Percentiles rank a stretch among this genome's conserved stretches.
phyloP scores from a whole-genome alignment of 2,888 invertebrate species.

The Notocelia uddmanniana region DNA sequence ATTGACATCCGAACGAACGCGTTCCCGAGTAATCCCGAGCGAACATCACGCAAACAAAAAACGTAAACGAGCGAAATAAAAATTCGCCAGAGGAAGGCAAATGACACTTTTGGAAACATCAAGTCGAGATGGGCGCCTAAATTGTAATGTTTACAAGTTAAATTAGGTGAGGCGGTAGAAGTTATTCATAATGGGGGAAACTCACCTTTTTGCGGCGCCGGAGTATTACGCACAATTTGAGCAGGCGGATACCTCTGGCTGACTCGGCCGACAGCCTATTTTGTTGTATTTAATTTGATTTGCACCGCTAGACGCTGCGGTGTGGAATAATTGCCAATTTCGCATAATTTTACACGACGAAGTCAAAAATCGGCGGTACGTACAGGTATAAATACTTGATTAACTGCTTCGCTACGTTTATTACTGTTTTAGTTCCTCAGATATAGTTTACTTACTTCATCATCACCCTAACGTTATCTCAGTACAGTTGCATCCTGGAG shows the following conservation, averaged over 20 bases:
- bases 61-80: slow-evolving; percentile 69
- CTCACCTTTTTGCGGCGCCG: slow-evolving; percentile 70
- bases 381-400: background rate
- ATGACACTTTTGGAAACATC: slow-evolving; percentile 77
- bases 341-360: slow-evolving; percentile 13
- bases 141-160: slow-evolving; percentile 83
- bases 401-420: background rate
- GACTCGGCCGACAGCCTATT: slow-evolving; percentile 51
- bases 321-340: slow-evolving; percentile 56
- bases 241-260: slow-evolving; percentile 53
- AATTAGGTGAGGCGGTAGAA: slow-evolving; percentile 77
- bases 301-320: slow-evolving; percentile 53
- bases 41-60: slow-evolving; percentile 59
- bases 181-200: slow-evolving; percentile 74
- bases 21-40: slow-evolving; percentile 10
- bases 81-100: slow-evolving; percentile 70
- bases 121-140: slow-evolving; percentile 76
- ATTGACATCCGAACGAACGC: slow-evolving; percentile 2
- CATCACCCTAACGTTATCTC: too few relatives aligned
- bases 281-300: slow-evolving; percentile 62
- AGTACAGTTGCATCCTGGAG: too few relatives aligned
- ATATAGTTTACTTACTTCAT: too few relatives aligned
- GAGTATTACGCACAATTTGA: slow-evolving; percentile 74
- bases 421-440: background rate
- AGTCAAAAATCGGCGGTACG: slow-evolving; percentile 8